Evolutionary conservation across 2,888 invertebrate species (phyloP).

Genomic region (Aphidoletes aphidimyza): DNA sequence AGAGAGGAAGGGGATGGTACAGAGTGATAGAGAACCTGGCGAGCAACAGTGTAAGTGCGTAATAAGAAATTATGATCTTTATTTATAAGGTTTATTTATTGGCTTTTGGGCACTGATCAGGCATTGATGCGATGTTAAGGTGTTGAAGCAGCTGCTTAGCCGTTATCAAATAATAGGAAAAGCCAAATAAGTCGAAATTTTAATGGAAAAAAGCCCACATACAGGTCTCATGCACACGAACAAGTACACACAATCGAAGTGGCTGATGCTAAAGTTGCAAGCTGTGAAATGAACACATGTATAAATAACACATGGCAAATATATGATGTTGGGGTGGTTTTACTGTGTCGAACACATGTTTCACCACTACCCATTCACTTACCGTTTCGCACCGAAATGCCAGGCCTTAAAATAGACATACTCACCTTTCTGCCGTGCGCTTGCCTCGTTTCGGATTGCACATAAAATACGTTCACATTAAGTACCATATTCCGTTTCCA

Average conservation of each 20-base stretch:
- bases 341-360: neutral
- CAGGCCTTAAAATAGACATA: neutral
- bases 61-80: conserved; percentile 44
- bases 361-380: neutral
- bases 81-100: conserved; percentile 34
- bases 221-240: no score
- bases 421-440: neutral
- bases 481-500: no score
- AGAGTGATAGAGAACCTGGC: no score
- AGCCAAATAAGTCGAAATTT: neutral
- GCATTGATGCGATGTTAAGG: neutral
- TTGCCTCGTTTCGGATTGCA: neutral
- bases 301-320: conserved; percentile 1
- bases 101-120: neutral
- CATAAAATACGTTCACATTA: neutral
- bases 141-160: conserved; percentile 29
- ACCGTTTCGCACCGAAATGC: neutral
- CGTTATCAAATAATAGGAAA: neutral
- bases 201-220: neutral
- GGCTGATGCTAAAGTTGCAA: no score
- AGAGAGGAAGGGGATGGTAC: no score
- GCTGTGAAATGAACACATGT: neutral
- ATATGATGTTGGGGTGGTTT: neutral
- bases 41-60: neutral
- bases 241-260: no score